phyloP scores from a whole-genome alignment of 1,140 invertebrate genomes.

The Drosophila erecta region DNA sequence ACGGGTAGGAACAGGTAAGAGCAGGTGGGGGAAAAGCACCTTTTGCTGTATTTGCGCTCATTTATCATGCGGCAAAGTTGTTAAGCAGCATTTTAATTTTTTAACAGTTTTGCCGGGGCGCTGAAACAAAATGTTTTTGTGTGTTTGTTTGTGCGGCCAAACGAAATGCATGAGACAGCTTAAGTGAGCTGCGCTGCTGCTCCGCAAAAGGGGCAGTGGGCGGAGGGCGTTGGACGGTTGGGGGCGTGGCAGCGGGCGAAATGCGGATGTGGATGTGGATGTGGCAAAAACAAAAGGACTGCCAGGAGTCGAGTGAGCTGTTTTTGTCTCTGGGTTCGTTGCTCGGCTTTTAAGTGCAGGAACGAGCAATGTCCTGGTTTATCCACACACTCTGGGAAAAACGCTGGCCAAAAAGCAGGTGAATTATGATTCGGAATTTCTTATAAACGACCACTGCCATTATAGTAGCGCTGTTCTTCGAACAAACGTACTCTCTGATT shows the following conservation, averaged over 20 bases:
- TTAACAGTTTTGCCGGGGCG: constrained; percentile 73
- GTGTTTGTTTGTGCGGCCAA: constrained; percentile 50
- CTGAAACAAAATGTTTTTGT: constrained; percentile 71
- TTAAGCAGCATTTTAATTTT: constrained; percentile 81
- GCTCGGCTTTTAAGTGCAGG: constrained; percentile 75
- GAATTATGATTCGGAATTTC: neutral
- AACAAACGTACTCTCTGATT: too few species aligned
- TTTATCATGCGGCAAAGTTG: constrained; percentile 78
- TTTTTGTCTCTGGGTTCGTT: constrained; percentile 81
- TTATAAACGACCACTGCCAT: neutral
- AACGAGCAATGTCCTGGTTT: constrained; percentile 63
- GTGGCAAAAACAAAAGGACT: constrained; percentile 62
- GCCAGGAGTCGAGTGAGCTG: constrained; percentile 45
- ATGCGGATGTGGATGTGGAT: constrained; percentile 34
- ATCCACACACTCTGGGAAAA: constrained; percentile 49
- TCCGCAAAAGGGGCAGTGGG: constrained; percentile 1
- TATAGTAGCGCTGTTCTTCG: too few species aligned
- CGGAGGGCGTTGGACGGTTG: neutral
- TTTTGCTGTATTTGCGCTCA: constrained; percentile 68
- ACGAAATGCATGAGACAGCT: constrained; percentile 56
- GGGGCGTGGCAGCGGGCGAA: constrained; percentile 13
- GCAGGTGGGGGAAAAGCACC: constrained; percentile 36
- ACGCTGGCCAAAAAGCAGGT: constrained; percentile 4
- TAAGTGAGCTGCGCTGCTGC: constrained; percentile 46
- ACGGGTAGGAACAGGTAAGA: constrained; percentile 23